Evolutionary conservation across 2,888 invertebrate genomes (phyloP).

Genomic region (Cotesia congregata): DNA sequence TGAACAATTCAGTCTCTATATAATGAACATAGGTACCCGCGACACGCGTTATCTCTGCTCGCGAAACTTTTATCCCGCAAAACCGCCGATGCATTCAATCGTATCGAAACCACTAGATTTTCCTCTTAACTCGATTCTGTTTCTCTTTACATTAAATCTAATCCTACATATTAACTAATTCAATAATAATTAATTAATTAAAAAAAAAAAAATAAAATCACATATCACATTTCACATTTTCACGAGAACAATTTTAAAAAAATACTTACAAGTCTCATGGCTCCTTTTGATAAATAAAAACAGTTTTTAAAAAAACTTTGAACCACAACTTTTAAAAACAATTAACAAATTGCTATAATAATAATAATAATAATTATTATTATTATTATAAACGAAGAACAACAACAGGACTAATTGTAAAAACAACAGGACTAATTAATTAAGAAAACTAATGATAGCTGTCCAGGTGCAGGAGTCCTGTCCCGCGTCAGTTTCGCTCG

Average conservation of each 20-base stretch:
- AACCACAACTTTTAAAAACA: too few relatives aligned
- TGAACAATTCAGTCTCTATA: neutral
- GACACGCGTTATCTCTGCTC: constrained; percentile 18
- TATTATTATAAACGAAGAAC: too few relatives aligned
- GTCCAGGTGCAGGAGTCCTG: neutral
- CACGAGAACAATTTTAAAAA: constrained; percentile 1
- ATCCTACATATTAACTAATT: too few relatives aligned
- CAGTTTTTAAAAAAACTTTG: neutral
- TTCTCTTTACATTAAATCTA: neutral
- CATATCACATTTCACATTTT: constrained; percentile 1
- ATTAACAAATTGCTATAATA: too few relatives aligned
- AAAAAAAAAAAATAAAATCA: neutral
- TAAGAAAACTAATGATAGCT: neutral
- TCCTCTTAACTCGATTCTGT: neutral
- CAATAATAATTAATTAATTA: neutral
- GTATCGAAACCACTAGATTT: constrained; percentile 19
- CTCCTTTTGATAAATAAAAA: constrained; percentile 17
- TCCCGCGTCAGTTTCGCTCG: constrained; percentile 28
- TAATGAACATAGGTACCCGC: neutral
- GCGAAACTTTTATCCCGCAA: constrained; percentile 20
- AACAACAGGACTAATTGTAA: neutral
- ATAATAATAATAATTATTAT: too few relatives aligned
- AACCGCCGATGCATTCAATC: constrained; percentile 38
- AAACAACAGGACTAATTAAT: neutral
- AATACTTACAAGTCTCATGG: constrained; percentile 59